Conservation (phyloP, 2,797 vertebrate species). For the Phalloptychus januarius region DNA sequence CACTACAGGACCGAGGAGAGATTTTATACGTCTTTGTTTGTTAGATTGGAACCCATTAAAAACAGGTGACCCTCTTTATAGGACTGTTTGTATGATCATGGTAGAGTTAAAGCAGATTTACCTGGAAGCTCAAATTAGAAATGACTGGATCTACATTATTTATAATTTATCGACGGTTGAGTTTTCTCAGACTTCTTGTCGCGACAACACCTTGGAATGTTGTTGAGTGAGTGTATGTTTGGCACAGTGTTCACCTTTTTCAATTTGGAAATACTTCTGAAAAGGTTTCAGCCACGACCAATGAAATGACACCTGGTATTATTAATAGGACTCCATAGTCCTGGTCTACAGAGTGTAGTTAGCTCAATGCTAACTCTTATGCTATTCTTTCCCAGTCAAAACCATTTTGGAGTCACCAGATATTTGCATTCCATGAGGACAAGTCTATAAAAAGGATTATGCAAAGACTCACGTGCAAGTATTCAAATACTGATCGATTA, state of each 20-base stretch:
- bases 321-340: neutral
- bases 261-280: neutral
- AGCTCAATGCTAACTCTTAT: neutral
- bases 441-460: neutral
- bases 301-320: neutral
- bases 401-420: neutral
- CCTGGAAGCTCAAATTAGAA: constrained; percentile 11
- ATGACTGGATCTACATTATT: neutral
- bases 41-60: constrained; percentile 27
- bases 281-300: neutral
- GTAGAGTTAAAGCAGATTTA: constrained; percentile 6
- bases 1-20: neutral
- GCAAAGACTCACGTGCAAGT: neutral
- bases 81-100: constrained; percentile 5
- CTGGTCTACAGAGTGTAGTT: neutral
- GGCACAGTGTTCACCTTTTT: neutral
- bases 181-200: neutral
- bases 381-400: neutral
- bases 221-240: neutral
- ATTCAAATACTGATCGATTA: neutral
- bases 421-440: constrained; percentile 23
- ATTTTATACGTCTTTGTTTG: constrained; percentile 3
- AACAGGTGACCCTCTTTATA: constrained; percentile 19
- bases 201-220: neutral
- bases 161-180: constrained; percentile 24